Conservation (phyloP, 2,113 vertebrate genomes). For the Gallinago jamesoni region DNA sequence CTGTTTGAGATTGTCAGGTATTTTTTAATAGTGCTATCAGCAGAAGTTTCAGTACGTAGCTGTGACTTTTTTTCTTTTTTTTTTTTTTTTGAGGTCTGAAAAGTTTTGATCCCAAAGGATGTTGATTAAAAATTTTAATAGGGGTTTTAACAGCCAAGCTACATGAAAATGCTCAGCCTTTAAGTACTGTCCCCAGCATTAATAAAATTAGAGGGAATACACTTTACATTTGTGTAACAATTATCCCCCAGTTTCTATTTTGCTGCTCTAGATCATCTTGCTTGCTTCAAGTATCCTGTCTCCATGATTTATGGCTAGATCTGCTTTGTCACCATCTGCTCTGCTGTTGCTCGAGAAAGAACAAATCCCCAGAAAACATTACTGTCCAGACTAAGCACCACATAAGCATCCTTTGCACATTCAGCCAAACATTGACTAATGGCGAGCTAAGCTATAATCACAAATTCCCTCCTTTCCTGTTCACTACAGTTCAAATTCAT, state of each 20-base stretch:
- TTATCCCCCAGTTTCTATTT: neutral
- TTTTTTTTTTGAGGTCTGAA: neutral
- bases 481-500: conserved; percentile 44
- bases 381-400: conserved; percentile 31
- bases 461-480: conserved; percentile 54
- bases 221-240: neutral
- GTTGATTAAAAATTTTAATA: neutral
- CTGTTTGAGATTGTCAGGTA: neutral
- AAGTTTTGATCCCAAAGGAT: neutral
- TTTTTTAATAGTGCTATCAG: neutral
- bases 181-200: neutral
- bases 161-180: neutral
- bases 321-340: conserved; percentile 57
- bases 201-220: neutral
- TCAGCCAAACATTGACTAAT: conserved; percentile 49
- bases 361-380: conserved; percentile 40
- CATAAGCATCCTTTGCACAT: conserved; percentile 26
- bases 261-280: neutral
- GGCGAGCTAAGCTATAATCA: neutral
- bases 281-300: conserved; percentile 20
- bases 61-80: neutral
- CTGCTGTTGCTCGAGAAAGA: conserved; percentile 37
- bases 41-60: neutral
- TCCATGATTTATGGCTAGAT: conserved; percentile 44
- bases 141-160: neutral